Conservation (phyloP, 1,140 invertebrate genomes). For the Helicoverpa zea region DNA sequence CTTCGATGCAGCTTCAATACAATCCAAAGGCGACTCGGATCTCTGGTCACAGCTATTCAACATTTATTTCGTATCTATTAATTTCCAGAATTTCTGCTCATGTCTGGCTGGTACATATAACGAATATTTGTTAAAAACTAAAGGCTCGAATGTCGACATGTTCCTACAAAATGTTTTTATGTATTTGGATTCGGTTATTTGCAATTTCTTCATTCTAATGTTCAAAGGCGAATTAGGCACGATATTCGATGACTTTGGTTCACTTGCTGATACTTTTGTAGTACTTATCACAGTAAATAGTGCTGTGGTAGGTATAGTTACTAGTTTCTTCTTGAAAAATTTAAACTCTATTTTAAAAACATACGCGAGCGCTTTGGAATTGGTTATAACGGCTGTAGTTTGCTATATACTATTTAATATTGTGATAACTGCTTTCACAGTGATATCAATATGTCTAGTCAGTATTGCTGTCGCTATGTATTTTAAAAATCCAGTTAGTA, state of each 20-base stretch:
- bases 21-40: conserved; percentile 63
- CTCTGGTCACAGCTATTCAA: conserved; percentile 87
- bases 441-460: conserved; percentile 94
- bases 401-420: conserved; percentile 96
- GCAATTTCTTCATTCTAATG: conserved; percentile 92
- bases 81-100: conserved; percentile 95
- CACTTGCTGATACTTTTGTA: conserved; percentile 90
- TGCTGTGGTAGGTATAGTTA: conserved; percentile 96
- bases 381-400: conserved; percentile 96
- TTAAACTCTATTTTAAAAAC: conserved; percentile 98
- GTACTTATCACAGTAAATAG: conserved; percentile 96
- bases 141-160: conserved; percentile 94
- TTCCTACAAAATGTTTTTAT: conserved; percentile 98
- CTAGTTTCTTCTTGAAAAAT: conserved; percentile 97
- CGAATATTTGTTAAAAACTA: conserved; percentile 96
- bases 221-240: conserved; percentile 88
- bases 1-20: conserved; percentile 88
- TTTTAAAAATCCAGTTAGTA: conserved; percentile 95
- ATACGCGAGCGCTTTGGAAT: conserved; percentile 97
- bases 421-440: conserved; percentile 94
- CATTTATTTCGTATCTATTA: conserved; percentile 91
- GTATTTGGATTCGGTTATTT: conserved; percentile 97
- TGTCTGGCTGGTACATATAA: conserved; percentile 98
- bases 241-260: conserved; percentile 88
- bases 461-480: conserved; percentile 95